phyloP scores from a whole-genome alignment of 2,797 vertebrate genomes.

The Gila robusta region DNA sequence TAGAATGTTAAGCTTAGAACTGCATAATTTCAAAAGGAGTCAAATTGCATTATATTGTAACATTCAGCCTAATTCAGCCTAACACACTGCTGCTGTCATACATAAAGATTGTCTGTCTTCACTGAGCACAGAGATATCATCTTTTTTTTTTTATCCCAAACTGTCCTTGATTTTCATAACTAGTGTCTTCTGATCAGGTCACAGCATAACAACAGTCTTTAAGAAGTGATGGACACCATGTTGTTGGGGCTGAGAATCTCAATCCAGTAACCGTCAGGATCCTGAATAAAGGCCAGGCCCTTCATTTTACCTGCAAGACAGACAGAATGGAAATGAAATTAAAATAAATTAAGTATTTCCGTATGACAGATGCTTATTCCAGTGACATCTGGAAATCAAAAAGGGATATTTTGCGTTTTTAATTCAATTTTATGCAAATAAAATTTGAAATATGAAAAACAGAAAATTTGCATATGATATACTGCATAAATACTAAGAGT shows the following conservation, averaged over 20 bases:
- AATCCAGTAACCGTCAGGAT: conserved; percentile 99
- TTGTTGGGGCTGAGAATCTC: conserved; percentile 96
- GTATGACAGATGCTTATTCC: neutral
- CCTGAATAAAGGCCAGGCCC: conserved; percentile 96
- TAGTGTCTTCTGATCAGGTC: conserved; percentile 6
- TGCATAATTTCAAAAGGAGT: neutral
- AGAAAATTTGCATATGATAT: neutral
- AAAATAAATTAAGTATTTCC: neutral
- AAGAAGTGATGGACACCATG: conserved; percentile 86
- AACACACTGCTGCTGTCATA: neutral
- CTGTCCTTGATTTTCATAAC: neutral
- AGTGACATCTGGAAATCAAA: neutral
- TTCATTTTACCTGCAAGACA: conserved; percentile 93
- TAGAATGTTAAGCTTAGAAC: neutral
- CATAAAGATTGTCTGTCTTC: conserved; percentile 34
- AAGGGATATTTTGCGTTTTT: neutral
- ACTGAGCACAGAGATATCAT: neutral
- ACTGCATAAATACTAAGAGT: neutral
- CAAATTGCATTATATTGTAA: neutral
- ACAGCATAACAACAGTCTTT: conserved; percentile 51
- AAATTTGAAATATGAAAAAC: neutral
- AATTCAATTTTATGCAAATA: neutral
- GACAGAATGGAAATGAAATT: neutral
- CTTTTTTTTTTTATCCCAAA: neutral
- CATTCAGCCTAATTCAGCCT: neutral